Base-by-base conservation (phyloP, 2,797 vertebrate species). In the Paratrypauchen microcephalus region DNA sequence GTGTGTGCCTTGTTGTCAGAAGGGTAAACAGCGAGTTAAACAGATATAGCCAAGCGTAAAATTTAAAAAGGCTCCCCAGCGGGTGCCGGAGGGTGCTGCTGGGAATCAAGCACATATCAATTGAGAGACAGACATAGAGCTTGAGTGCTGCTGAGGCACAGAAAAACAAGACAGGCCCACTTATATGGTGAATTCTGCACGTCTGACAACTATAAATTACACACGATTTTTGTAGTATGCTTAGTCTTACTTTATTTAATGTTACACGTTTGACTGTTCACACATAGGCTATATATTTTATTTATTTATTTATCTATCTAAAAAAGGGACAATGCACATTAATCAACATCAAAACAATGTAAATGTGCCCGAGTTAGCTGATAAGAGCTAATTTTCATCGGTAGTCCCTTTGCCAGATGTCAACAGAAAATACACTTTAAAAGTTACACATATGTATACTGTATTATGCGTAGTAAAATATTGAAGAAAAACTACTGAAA, bases 21-120 rank as follows among this genome's bases (percentile, higher is more conserved):
- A 92, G 96, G 95, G 95, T 98, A 98, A 97, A 98, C 94, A 94
- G 94, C 91, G 95, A 98, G 96, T 98, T 99, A 98, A 98, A 96
- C 95, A 96, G 96, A 98, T 99, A 97, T 96, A 96, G 97, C 95
- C 96, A 98, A 96, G 96, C 95, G 95, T 96, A 97, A 98, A 98
- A 97, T 98, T 95, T 98, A 96, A 98, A 97, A 97, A 95, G 95
- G 81, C 79, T 96, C 96, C 96, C 96, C 94, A 89, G 95, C 90
- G 96, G 92, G 93, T 61, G 92, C 95, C 94, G 79, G 91, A 92
- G 95, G 95, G 94, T 92, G 94, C 94, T 96, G 94, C 94, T 96
- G 94, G 95, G 96, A 97, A 98, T 96, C 95, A 97, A 95, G 95
- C 95, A 97, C 95, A 96, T 97, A 97, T 97, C 96, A 98, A 96